These are phyloP conservation scores for Leptodactylus fallax DNA, from an alignment of 2,797 vertebrate species.

Conservation along the genomic window DNA sequence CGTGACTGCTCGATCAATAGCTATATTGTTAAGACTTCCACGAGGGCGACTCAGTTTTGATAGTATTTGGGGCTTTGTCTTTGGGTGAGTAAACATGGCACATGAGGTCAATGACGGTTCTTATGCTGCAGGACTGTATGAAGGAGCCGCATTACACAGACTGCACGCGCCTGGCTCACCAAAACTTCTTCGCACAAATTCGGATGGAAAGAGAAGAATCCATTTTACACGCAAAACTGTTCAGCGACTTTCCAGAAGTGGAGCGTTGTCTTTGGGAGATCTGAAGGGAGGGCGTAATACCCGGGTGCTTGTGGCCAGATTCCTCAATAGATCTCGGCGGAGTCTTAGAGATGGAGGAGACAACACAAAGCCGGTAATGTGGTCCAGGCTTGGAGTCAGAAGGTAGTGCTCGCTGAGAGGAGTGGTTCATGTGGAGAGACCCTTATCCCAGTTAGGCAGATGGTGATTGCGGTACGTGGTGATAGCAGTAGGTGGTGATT, in stretches of 20 bases:
- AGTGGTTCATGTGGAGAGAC: too few relatives aligned
- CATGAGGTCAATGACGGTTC: neutral
- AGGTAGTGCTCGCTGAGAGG: too few relatives aligned
- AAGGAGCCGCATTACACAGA: constrained; percentile 81
- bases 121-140: constrained; percentile 77
- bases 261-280: constrained; percentile 91
- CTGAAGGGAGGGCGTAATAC: constrained; percentile 86
- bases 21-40: too few relatives aligned
- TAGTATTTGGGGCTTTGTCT: too few relatives aligned
- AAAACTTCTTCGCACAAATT: constrained; percentile 78
- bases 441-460: too few relatives aligned
- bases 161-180: constrained; percentile 76
- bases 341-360: constrained; percentile 78
- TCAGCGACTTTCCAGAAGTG: constrained; percentile 82
- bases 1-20: too few relatives aligned
- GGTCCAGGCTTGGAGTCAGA: neutral
- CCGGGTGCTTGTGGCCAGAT: constrained; percentile 88
- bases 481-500: too few relatives aligned
- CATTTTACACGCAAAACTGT: constrained; percentile 73
- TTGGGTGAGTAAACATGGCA: too few relatives aligned
- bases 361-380: constrained; percentile 80
- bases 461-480: too few relatives aligned
- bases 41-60: too few relatives aligned
- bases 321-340: constrained; percentile 91
- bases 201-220: constrained; percentile 78